Evolutionary conservation across 2,113 vertebrate species (phyloP).

Genomic region (Calonectris borealis): DNA sequence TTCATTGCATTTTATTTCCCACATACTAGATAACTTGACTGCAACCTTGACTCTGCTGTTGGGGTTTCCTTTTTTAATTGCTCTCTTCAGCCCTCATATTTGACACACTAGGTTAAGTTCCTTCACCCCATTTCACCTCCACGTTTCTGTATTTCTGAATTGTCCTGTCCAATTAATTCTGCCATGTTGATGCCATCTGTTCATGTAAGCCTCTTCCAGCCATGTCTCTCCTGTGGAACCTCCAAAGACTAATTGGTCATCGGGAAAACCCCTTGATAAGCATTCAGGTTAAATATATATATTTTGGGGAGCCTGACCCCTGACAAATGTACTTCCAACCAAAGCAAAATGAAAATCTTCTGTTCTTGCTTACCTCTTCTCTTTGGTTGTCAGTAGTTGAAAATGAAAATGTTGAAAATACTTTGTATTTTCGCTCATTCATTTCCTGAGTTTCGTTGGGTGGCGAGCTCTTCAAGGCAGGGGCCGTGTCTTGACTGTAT

Average conservation of each 20-base stretch:
- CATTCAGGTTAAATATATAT: neutral
- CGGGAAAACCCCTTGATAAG: neutral
- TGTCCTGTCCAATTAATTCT: neutral
- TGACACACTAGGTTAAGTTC: neutral
- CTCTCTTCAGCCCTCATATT: neutral
- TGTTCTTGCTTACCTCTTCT: neutral
- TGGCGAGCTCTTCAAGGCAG: neutral
- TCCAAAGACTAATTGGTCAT: neutral
- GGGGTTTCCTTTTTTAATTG: neutral
- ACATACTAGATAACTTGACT: neutral
- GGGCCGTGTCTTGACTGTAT: neutral
- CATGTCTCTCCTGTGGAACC: neutral
- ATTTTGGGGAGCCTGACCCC: neutral
- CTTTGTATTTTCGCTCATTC: neutral
- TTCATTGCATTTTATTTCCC: neutral
- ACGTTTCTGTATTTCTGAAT: fast-evolving
- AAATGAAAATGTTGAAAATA: too few species aligned
- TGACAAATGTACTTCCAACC: neutral
- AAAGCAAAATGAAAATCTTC: neutral
- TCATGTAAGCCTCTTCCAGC: neutral
- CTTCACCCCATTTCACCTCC: neutral
- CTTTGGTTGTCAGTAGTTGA: neutral
- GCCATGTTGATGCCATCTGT: neutral
- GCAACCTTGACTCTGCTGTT: neutral
- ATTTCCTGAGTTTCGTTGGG: neutral